These are phyloP conservation scores for Strigamia transsilvanica DNA, from an alignment of 2,888 invertebrate species.

Conservation along the genomic window DNA sequence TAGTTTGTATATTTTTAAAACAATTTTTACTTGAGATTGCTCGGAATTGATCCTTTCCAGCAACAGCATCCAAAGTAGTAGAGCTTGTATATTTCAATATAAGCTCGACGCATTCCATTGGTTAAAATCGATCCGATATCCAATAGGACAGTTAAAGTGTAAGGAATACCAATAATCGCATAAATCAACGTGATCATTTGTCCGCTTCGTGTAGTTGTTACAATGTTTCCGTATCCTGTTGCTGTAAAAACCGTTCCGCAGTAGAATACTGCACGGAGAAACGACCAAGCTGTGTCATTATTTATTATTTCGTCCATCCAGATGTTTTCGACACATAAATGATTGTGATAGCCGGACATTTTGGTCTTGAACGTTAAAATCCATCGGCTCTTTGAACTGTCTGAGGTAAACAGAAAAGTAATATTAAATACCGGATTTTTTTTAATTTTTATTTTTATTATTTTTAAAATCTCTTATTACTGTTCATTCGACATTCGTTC, in stretches of 20 bases:
- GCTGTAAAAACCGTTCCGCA: slow-evolving; percentile 30
- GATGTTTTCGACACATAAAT: not conserved
- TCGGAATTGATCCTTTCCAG: not conserved
- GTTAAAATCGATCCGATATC: slow-evolving; percentile 3
- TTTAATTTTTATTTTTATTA: not conserved
- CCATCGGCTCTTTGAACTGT: not conserved
- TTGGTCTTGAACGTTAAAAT: not conserved
- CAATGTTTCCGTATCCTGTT: slow-evolving; percentile 25
- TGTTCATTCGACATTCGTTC: not conserved
- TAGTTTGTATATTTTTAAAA: not conserved
- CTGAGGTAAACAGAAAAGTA: not conserved
- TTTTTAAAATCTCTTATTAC: not conserved
- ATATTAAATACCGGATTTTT: not conserved
- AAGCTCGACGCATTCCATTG: not conserved
- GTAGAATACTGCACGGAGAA: not conserved
- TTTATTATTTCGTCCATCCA: not conserved
- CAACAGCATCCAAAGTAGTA: not conserved
- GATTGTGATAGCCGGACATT: not conserved
- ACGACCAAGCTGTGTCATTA: not conserved
- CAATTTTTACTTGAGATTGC: not conserved
- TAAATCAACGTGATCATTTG: not conserved
- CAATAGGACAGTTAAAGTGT: not conserved
- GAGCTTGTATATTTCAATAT: not conserved
- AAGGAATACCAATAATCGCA: not conserved
- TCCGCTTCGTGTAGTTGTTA: not conserved